Conservation (phyloP, 2,797 vertebrate species). For the Malurus leucopterus region DNA sequence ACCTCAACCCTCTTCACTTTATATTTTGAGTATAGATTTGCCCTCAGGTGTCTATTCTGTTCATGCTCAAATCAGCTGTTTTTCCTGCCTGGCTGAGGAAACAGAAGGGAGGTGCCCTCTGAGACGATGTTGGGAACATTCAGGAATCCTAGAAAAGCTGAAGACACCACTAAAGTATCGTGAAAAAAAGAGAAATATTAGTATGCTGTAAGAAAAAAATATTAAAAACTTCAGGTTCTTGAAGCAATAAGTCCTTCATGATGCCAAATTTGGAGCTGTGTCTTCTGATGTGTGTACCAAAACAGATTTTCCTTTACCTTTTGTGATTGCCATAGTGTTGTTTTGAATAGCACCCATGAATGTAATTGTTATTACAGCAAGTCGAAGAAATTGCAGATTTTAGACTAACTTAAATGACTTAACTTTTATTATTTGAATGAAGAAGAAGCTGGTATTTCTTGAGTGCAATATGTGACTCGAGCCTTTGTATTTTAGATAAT, state of each 20-base stretch:
- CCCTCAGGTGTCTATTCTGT: not conserved
- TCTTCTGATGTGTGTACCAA: not conserved
- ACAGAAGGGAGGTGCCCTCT: not conserved
- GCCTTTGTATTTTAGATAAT: not conserved
- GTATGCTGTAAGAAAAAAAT: not conserved
- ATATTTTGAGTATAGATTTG: not conserved
- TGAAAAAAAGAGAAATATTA: not conserved
- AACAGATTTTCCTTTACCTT: not conserved
- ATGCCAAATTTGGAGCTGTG: not conserved
- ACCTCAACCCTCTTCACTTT: rapidly evolving
- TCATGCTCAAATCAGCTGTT: not conserved
- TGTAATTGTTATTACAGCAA: not conserved
- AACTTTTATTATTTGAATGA: not conserved
- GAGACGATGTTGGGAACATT: not conserved
- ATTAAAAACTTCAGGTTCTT: not conserved
- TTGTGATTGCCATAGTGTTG: not conserved
- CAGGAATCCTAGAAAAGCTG: not conserved
- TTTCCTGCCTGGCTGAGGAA: not conserved
- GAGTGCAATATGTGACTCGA: not conserved
- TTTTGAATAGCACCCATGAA: not conserved
- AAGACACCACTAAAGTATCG: not conserved
- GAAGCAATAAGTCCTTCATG: not conserved
- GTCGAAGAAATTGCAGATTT: not conserved
- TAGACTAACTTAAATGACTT: not conserved
- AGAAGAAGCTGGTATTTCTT: not conserved